These are phyloP conservation scores for Gryllus bimaculatus DNA, from an alignment of 1,140 invertebrate species.

Conservation along the genomic window DNA sequence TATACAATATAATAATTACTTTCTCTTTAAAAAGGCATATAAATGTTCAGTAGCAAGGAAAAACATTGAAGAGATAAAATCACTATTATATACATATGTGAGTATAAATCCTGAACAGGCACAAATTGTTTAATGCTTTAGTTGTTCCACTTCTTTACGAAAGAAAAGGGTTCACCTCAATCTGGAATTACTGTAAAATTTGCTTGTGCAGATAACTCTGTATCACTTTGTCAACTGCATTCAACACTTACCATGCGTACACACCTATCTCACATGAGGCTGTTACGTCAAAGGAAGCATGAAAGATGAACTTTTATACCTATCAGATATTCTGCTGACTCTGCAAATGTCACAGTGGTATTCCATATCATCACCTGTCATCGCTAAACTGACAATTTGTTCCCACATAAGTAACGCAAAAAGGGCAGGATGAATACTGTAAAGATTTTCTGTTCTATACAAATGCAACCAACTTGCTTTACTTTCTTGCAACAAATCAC, in stretches of 20 bases:
- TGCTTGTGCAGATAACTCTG: background rate
- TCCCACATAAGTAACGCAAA: too few relatives aligned
- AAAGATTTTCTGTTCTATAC: too few relatives aligned
- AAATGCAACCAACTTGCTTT: too few relatives aligned
- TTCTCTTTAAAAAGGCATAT: background rate
- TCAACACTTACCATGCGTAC: background rate
- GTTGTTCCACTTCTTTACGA: background rate
- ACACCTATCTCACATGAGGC: background rate
- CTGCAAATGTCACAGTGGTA: too few relatives aligned
- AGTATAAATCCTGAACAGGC: constrained; percentile 4
- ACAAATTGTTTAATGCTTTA: background rate
- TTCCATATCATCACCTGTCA: too few relatives aligned
- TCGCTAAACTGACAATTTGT: too few relatives aligned
- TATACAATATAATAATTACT: background rate
- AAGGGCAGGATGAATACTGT: too few relatives aligned
- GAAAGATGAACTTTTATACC: too few relatives aligned
- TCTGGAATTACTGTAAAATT: background rate
- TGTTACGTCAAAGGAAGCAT: background rate
- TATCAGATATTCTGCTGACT: background rate
- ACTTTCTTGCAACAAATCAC: too few relatives aligned
- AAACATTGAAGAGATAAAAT: background rate
- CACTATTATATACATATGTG: background rate
- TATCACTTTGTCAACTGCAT: background rate
- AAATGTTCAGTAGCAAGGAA: background rate
- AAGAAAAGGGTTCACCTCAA: background rate